Evolutionary conservation across 2,113 vertebrate genomes (phyloP).

Genomic region (Fukomys damarensis): DNA sequence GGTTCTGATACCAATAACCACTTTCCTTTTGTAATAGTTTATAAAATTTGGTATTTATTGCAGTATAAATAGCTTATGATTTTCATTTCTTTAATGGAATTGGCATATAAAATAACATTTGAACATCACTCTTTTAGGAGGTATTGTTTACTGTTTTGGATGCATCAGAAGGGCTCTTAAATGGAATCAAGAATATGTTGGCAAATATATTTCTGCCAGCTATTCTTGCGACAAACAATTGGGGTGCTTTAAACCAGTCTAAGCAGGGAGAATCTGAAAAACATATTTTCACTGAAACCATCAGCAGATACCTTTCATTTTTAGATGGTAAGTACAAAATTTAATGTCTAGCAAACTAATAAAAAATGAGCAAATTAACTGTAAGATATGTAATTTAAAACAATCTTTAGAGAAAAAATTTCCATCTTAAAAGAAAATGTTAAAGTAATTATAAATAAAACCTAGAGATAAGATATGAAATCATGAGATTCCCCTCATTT

Average conservation of each 20-base stretch:
- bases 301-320: constrained; percentile 86
- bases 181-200: constrained; percentile 83
- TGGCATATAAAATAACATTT: constrained; percentile 59
- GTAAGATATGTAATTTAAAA: constrained; percentile 14
- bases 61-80: constrained; percentile 28
- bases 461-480: background rate
- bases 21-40: background rate
- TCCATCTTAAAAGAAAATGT: constrained; percentile 28
- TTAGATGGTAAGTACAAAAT: constrained; percentile 87
- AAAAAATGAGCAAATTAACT: constrained; percentile 20
- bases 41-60: background rate
- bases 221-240: constrained; percentile 86
- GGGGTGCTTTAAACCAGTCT: constrained; percentile 88
- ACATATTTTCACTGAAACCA: constrained; percentile 85
- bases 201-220: constrained; percentile 86
- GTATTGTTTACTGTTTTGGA: constrained; percentile 88
- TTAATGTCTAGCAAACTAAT: constrained; percentile 61
- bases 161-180: constrained; percentile 87
- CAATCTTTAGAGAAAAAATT: background rate
- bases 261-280: constrained; percentile 86
- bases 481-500: background rate
- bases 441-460: background rate
- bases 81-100: background rate
- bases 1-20: background rate
- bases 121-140: constrained; percentile 85